phyloP scores from a whole-genome alignment of 1,140 invertebrate species.

The Trichonephila inaurata region DNA sequence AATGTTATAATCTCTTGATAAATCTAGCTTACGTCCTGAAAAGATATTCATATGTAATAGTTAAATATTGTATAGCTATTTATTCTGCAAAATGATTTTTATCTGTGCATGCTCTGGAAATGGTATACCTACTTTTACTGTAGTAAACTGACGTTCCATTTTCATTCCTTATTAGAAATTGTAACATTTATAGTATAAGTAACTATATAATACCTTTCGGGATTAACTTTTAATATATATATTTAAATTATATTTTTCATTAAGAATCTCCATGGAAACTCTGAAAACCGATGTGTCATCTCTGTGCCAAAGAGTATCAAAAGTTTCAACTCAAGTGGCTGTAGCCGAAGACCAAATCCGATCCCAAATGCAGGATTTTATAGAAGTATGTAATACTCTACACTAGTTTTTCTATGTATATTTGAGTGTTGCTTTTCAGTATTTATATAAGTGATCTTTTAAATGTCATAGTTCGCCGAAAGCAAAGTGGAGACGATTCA shows the following conservation, averaged over 20 bases:
- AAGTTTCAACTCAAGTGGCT: slow-evolving; percentile 86
- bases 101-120: no score
- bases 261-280: slow-evolving; percentile 93
- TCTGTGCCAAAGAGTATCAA: slow-evolving; percentile 88
- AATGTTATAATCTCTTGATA: no score
- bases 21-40: no score
- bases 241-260: not conserved
- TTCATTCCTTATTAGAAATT: no score
- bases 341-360: slow-evolving; percentile 52
- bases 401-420: no score
- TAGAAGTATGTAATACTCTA: slow-evolving; percentile 39
- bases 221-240: not conserved
- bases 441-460: slow-evolving; percentile 10
- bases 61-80: no score
- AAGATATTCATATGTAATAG: no score
- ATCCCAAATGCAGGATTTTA: slow-evolving; percentile 74
- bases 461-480: slow-evolving; percentile 54
- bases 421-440: not conserved
- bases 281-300: slow-evolving; percentile 92
- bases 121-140: no score
- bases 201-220: not conserved
- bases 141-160: no score
- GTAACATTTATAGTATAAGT: no score
- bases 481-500: slow-evolving; percentile 60
- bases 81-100: no score